phyloP scores from a whole-genome alignment of 2,113 vertebrate genomes.

The Rhineura floridana region DNA sequence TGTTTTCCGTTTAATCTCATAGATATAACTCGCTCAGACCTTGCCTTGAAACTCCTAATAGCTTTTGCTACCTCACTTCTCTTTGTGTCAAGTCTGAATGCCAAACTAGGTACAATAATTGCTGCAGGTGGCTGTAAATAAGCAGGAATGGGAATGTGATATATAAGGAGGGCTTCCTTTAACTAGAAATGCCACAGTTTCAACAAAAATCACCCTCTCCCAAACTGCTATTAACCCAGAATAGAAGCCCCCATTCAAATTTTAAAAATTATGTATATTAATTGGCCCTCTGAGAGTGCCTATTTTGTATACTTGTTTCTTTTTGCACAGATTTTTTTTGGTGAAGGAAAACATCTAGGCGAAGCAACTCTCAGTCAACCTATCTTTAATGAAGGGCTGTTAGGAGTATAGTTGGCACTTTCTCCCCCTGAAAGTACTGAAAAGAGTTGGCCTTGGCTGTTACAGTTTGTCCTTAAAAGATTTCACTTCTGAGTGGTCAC shows the following conservation, averaged over 20 bases:
- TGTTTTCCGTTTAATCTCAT: no score
- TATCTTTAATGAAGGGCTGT: background rate
- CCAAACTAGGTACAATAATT: background rate
- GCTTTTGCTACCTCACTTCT: background rate
- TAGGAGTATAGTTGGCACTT: conserved; percentile 5
- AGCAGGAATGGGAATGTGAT: background rate
- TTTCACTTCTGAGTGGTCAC: conserved; percentile 73
- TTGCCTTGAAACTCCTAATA: no score
- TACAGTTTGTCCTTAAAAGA: conserved; percentile 74
- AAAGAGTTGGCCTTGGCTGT: conserved; percentile 49
- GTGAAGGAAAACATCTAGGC: background rate
- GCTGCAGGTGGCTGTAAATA: no score
- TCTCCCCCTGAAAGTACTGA: conserved; percentile 47
- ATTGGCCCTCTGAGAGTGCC: background rate
- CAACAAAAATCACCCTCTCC: background rate
- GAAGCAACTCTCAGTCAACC: background rate
- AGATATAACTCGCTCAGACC: no score
- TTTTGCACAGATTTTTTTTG: background rate
- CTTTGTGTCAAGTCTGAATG: background rate
- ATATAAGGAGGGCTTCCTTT: no score
- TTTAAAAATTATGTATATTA: background rate
- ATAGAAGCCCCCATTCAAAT: background rate
- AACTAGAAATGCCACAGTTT: background rate
- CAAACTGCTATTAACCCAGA: background rate
- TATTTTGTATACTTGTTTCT: background rate